Evolutionary conservation across 2,113 vertebrate species (phyloP), one percentile per base, ranked within the genome.

Genomic region (Antechinus stuartii): DNA sequence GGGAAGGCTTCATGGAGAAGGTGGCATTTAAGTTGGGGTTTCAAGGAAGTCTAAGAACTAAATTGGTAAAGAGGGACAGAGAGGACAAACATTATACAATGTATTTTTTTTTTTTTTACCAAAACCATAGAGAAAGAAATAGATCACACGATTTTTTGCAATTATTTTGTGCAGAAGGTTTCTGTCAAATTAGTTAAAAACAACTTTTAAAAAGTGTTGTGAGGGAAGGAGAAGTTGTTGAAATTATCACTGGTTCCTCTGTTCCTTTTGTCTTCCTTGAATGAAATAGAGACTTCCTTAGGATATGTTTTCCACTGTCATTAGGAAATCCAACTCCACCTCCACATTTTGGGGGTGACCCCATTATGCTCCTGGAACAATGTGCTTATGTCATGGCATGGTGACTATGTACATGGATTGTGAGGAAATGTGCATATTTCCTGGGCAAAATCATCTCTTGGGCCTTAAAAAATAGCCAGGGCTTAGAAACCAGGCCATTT

Each of bases 231-330:
- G n/a, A 92, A 47, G 56, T 46, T 94, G 97, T 96, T 95, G 96
- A 96, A n/a, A 54, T 91, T 16, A 53, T 94, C 97, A 57, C 53
- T 94, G 89, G 94, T 96, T 92, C 90, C 76, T 84, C 24, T 49
- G 92, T 92, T 91, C 25, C 42, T 93, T 94, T 50, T 3, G 57
- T 92, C 68, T 50, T 54, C 42, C 84, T 57, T 8, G 54, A 52
- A 56, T 91, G 61, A 35, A 53, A 2, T 89, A 0, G 52, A 22
- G 94, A 89, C 94, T 97, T 97, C 97, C 97, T 95, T 95, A 89
- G 96, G 97, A 76, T 96, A 61, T 95, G 96, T n/a, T 93, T 91
- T n/a, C 90, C 97, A 89, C 94, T 68, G 93, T 92, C 96, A 54
- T 23, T 92, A 93, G 96, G 96, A 96, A 96, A 94, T 68, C 12